These are phyloP conservation scores for Ibycter americanus DNA, from an alignment of 2,797 vertebrate species.

Conservation along the genomic window DNA sequence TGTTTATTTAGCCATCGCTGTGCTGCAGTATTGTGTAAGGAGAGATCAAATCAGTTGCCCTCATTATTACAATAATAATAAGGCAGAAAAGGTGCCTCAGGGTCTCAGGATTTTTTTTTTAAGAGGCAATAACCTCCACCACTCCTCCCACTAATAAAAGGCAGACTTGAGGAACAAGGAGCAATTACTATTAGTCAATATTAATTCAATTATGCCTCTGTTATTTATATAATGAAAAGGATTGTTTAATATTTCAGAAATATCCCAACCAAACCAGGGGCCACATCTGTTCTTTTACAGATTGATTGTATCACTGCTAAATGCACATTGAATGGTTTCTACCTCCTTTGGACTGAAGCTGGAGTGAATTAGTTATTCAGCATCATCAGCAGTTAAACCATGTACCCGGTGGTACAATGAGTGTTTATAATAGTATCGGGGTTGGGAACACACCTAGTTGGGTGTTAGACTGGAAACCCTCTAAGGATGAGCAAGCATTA, in stretches of 20 bases:
- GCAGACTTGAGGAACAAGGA: constrained; percentile 70
- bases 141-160: constrained; percentile 63
- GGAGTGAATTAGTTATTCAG: constrained; percentile 44
- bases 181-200: constrained; percentile 81
- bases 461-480: background rate
- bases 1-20: constrained; percentile 90
- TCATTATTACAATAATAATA: constrained; percentile 96
- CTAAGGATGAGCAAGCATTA: background rate
- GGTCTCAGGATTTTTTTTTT: constrained; percentile 78
- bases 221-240: constrained; percentile 73
- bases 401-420: background rate
- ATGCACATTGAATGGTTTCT: constrained; percentile 1
- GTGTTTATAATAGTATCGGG: background rate
- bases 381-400: background rate
- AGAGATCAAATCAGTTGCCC: constrained; percentile 91
- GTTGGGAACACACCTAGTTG: background rate
- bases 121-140: constrained; percentile 73
- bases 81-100: constrained; percentile 83
- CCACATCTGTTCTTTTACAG: constrained; percentile 1
- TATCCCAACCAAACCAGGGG: background rate
- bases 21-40: constrained; percentile 88
- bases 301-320: constrained; percentile 35
- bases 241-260: constrained; percentile 61
- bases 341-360: constrained; percentile 5
- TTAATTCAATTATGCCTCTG: constrained; percentile 79